Conservation (phyloP, 2,797 vertebrate genomes). For the Margarornis squamiger region DNA sequence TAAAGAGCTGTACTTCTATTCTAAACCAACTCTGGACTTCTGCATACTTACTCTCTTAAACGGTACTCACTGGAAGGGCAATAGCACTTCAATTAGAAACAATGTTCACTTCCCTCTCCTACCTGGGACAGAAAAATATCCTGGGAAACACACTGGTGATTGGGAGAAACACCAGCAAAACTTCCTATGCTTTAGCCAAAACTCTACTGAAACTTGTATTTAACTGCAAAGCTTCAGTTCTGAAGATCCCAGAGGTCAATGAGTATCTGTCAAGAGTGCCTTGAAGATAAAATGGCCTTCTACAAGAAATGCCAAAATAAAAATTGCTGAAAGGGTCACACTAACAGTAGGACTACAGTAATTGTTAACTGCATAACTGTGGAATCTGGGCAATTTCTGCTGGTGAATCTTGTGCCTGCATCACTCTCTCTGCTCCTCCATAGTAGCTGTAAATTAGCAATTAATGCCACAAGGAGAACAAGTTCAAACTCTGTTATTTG, state of each 20-base stretch:
- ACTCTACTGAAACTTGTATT: not conserved
- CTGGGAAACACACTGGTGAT: not conserved
- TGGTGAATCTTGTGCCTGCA: not conserved
- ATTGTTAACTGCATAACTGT: not conserved
- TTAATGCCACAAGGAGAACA: conserved; percentile 42
- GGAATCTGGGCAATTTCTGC: not conserved
- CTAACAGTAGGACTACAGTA: not conserved
- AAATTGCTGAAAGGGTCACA: conserved; percentile 34
- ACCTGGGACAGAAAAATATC: not conserved
- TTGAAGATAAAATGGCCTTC: not conserved
- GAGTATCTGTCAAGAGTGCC: not conserved
- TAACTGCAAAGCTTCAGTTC: not conserved
- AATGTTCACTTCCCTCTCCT: not conserved
- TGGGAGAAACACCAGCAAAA: not conserved
- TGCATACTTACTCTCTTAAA: not conserved
- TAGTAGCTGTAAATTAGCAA: conserved; percentile 23
- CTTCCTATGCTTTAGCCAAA: not conserved
- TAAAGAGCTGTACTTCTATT: not conserved
- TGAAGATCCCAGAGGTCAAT: not conserved
- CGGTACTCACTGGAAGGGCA: not conserved
- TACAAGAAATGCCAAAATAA: conserved; percentile 30
- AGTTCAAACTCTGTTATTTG: conserved; percentile 45
- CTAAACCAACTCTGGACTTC: not conserved
- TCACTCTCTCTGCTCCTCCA: not conserved
- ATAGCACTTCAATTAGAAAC: not conserved